Base-by-base conservation (phyloP, 1,140 invertebrate species). In the Ceratosolen solmsi region DNA sequence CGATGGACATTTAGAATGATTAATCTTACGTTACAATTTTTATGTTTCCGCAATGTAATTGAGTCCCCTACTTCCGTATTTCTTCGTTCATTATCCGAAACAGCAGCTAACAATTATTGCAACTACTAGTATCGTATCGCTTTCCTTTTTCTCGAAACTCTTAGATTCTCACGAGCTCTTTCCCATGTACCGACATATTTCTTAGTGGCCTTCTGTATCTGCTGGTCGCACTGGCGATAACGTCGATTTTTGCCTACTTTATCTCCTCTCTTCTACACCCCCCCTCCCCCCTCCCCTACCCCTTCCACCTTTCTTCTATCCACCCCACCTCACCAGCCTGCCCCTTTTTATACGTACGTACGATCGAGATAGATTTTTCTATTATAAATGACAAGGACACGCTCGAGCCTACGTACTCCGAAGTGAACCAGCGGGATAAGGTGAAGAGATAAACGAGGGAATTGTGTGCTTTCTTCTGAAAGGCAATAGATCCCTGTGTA, bases 381-480 rank as follows among this genome's bases (percentile, higher is more conserved):
- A 68, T 68, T 38, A 38, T 38, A 38, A 68, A 38, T n/a, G 63
- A 68, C 7, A 38, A 15, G 33, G 63, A 38, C 22, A n/a, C 22
- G 22, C 5, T 13, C 30, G 60, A 5, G 15, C 63, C 17, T 27
- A 33, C 60, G 27, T 63, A 68, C 1, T 5, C 1, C 20, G 33
- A 2, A 68, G 63, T 38, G 33, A 36, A 13, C 13, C 33, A 38
- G 15, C 9, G 22, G 63, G 63, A 22, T n/a, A 22, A 38, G 63
- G 36, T 25, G 33, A n/a, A 9, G 63, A 38, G 63, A 68, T 68
- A 68, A 68, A 68, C 36, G 63, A 58, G 56, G 30, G 41, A 49
- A 71, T 71, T 71, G 70, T 71, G 73, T 20, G n/a, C n/a, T 63
- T 60, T 63, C 73, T 76, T 76, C 22, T 63, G 73, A 36, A 76